Base-by-base conservation (phyloP, 2,888 invertebrate genomes). In the Muschampia plurimacula region DNA sequence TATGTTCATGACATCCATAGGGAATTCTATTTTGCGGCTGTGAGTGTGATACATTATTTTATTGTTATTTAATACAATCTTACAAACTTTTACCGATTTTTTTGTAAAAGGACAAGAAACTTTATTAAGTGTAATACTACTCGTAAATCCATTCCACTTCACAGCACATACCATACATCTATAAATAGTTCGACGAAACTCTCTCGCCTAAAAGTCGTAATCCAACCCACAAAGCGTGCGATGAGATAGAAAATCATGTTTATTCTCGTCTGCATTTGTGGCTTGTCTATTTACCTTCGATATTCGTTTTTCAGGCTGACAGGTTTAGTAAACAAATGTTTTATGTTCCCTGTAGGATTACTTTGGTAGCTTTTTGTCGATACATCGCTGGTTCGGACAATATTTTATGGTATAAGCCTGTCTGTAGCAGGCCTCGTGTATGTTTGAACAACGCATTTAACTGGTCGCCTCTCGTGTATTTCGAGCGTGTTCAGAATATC, bases 291-390 rank as follows among this genome's bases (percentile, higher is more conserved):
- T 73, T 68, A 65, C 57, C 73, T 65, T 55, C 72, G 49, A 73
- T 71, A 71, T 73, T 72, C 74, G 60, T 74, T 71, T 73, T 75
- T 75, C 73, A 57, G 72, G 57, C 70, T 74, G 77, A 75, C 74
- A 74, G 68, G 75, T 72, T 75, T 73, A 59, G 75, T 77, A 74
- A 74, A 74, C 77, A 77, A 77, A 75, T 75, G 74, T 75, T 74
- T 73, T 67, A 67, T 72, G 77, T 68, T 72, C 69, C 72, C 74
- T 57, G 63, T 66, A 67, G 75, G 77, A 77, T 77, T 77, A 77
- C 77, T 74, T 65, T 71, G 77, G 76, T 74, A 70, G 70, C 70
- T 73, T 69, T 73, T 74, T 62, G 67, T 72, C 67, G 72, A 72
- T 72, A 62, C 49, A n/a, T 49, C 13, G 64, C 36, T 62, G 41